Evolutionary conservation across 2,113 vertebrate species (phyloP).

Genomic region (Eira barbara): DNA sequence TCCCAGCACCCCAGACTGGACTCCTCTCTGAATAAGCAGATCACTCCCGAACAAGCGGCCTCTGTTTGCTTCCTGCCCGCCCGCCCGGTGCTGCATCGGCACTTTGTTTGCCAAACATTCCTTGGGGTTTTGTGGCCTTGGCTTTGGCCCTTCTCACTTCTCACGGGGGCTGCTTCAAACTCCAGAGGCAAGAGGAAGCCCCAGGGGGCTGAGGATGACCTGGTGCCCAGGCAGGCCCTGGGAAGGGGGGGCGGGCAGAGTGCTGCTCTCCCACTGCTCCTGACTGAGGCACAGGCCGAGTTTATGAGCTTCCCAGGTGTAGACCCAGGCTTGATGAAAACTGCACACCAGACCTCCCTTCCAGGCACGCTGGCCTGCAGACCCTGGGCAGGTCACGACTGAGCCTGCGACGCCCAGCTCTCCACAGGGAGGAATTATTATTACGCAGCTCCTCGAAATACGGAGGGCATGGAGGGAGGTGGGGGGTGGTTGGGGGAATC

Average conservation of each 20-base stretch:
- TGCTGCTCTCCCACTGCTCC: background rate
- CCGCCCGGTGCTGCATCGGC: background rate
- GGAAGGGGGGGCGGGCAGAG: no score
- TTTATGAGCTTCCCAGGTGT: rapidly evolving
- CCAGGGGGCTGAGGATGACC: background rate
- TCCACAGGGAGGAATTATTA: background rate
- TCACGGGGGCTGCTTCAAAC: background rate
- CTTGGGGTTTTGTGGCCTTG: conserved; percentile 36
- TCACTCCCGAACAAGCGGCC: background rate
- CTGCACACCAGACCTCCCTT: background rate
- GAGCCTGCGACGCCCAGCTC: background rate
- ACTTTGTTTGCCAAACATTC: conserved; percentile 35
- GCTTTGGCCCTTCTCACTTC: background rate
- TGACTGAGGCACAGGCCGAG: background rate
- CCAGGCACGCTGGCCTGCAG: background rate
- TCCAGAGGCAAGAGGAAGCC: background rate
- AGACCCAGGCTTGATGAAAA: background rate
- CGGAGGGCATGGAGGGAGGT: background rate
- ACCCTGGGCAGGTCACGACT: background rate
- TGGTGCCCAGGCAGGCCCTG: background rate
- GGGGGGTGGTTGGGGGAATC: no score
- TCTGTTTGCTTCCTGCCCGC: background rate
- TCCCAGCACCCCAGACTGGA: background rate
- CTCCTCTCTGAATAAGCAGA: conserved; percentile 26
- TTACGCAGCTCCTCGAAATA: background rate